Evolutionary conservation across 2,888 invertebrate genomes (phyloP), one percentile per base, ranked within the genome.

Genomic region (Metacarcinus magister): DNA sequence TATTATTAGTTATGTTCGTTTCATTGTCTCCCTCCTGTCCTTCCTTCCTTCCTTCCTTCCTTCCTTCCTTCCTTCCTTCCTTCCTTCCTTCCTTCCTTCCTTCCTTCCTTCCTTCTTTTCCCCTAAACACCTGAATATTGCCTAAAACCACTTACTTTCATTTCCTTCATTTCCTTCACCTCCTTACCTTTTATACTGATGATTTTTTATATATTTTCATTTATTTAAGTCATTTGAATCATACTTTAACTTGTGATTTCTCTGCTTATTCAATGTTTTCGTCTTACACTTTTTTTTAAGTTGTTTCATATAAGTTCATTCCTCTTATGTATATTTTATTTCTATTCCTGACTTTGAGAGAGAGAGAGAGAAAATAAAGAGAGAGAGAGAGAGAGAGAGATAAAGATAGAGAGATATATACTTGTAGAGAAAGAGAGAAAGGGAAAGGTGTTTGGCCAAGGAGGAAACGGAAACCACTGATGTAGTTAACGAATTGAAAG

Each of bases 121-220:
- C 54, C 32, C 82, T 32, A 10, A 54, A 54, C 54, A 54, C 54
- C 16, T 91, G 91, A 32, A 91, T 91, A 91, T 4, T 91, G 91
- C 44, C 43, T 19, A 90, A 90, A 16, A 44, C 7, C 91, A 13
- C 48, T 92, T 43, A 92, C 48, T 10, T 48, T 48, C n/a, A 3
- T 10, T 48, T 28, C 48, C 46, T 91, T 43, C 3, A 16, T 13
- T 89, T 3, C 28, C 43, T 32, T 89, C 43, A 8, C 16, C 8
- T 39, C 89, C 32, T 48, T 48, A 4, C 4, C 32, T 28, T 39
- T 13, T 16, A 87, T n/a, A 87, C 87, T 39, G 39, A 39, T 67
- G 67, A 67, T 67, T 67, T 67, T 10, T 0, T 67, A n/a, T 67
- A 5, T 67, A 67, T 75, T 3, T n/a, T 75, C 8, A 8, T 75